Evolutionary conservation across 2,113 vertebrate genomes (phyloP).

Genomic region (Urocynchramus pylzowi): DNA sequence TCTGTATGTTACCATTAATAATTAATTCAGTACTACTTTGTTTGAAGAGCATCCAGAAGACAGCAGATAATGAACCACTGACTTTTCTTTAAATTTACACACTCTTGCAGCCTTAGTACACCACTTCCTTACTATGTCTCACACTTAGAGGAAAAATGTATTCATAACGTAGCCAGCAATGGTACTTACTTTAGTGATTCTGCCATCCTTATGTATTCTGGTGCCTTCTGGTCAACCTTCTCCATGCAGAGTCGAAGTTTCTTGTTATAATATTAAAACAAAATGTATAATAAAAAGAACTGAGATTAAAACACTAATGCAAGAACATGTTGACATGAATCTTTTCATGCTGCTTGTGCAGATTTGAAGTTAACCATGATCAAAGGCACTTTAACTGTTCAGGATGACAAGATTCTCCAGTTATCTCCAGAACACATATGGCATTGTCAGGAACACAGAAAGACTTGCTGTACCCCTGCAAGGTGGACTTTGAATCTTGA

Average conservation of each 20-base stretch:
- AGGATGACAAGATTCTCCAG: not conserved
- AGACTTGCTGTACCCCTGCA: not conserved
- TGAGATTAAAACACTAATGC: not conserved
- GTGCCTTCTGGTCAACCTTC: slow-evolving; percentile 92
- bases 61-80: not conserved
- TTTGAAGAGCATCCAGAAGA: not conserved
- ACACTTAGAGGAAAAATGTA: not conserved
- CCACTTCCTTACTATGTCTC: not conserved
- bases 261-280: slow-evolving; percentile 69
- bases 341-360: not conserved
- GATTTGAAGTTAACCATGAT: not conserved
- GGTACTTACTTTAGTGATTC: slow-evolving; percentile 91
- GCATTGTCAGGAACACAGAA: not conserved
- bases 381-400: not conserved
- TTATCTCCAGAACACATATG: not conserved
- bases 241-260: slow-evolving; percentile 92
- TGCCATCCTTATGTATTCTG: slow-evolving; percentile 92
- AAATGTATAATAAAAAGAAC: not conserved
- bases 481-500: not conserved
- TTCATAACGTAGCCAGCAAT: not conserved
- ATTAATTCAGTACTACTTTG: not conserved
- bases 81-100: not conserved
- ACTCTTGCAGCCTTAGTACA: not conserved
- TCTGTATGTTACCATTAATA: not conserved
- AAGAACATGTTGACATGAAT: not conserved